These are phyloP conservation scores for Cygnus buccinator DNA, from an alignment of 2,113 vertebrate species.

Conservation along the genomic window DNA sequence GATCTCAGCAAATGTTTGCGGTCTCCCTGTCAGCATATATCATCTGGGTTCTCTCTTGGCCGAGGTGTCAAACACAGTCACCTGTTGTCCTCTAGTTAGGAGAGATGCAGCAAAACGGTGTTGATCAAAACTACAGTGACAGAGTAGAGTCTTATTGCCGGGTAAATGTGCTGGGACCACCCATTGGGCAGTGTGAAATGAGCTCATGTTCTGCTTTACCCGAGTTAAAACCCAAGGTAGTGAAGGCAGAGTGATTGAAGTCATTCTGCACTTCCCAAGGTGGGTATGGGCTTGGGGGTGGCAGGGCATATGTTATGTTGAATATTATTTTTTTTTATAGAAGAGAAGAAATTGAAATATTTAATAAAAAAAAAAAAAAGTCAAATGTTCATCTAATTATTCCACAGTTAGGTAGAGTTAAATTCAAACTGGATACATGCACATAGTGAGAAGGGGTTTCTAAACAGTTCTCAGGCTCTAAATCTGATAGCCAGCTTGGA, in stretches of 20 bases:
- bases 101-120: neutral
- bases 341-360: neutral
- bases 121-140: neutral
- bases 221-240: neutral
- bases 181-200: neutral
- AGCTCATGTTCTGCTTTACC: neutral
- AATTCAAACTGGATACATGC: neutral
- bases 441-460: neutral
- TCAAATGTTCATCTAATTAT: neutral
- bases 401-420: neutral
- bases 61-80: neutral
- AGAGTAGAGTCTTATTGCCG: neutral
- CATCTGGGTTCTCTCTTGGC: neutral
- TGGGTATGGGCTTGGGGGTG: neutral
- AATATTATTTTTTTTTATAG: neutral
- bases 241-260: neutral
- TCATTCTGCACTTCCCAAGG: neutral
- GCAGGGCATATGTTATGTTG: neutral
- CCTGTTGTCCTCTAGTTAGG: neutral
- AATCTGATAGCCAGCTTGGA: neutral
- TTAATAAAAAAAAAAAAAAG: neutral
- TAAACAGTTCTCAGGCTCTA: neutral
- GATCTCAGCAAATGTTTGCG: fast-evolving
- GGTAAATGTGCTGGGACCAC: fast-evolving
- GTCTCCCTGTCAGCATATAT: neutral